Base-by-base conservation (phyloP, 2,888 invertebrate genomes). In the Orthosia cruda region DNA sequence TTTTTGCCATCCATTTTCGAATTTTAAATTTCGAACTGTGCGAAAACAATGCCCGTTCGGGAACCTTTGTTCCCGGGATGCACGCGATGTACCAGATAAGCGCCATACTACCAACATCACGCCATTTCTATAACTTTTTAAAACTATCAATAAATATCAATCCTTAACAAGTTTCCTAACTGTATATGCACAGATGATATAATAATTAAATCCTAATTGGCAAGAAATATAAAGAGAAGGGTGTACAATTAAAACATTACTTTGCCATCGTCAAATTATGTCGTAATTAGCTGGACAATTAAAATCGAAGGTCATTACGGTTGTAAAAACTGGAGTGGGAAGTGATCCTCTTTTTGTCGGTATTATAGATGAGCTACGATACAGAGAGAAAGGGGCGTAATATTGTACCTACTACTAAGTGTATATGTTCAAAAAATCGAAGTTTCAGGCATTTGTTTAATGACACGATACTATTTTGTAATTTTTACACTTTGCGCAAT, bases 231-330 rank as follows among this genome's bases (percentile, higher is more conserved):
- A 92, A 87, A 87, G 82, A 93, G 91, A 93, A 92, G 92, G 91
- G 91, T 92, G 87, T 85, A 94, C 96, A 95, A 96, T 96, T 96
- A 96, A 95, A 96, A 96, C 96, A 96, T 96, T 96, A 96, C 94
- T 95, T 87, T 81, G 88, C 85, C 90, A 92, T 93, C 93, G 91
- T 92, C 92, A 94, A 96, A 95, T 95, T 96, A 95, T 94, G 92
- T 93, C 90, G 95, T 96, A 96, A 96, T 96, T 96, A 95, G 88
- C 90, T 77, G 88, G 89, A 89, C 90, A 94, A 96, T 96, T 96
- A 95, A 94, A 93, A 94, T 95, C 94, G 95, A 94, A 95, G 94
- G 93, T 93, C 94, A 94, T 95, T 95, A 95, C 77, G 87, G 90
- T 91, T 80, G 91, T 91, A 95, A 96, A 95, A 96, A 95, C 91